Percentiles rank a stretch among this genome's conserved stretches.
Conservation (phyloP, 2,797 vertebrate genomes). For the Selene dorsalis region DNA sequence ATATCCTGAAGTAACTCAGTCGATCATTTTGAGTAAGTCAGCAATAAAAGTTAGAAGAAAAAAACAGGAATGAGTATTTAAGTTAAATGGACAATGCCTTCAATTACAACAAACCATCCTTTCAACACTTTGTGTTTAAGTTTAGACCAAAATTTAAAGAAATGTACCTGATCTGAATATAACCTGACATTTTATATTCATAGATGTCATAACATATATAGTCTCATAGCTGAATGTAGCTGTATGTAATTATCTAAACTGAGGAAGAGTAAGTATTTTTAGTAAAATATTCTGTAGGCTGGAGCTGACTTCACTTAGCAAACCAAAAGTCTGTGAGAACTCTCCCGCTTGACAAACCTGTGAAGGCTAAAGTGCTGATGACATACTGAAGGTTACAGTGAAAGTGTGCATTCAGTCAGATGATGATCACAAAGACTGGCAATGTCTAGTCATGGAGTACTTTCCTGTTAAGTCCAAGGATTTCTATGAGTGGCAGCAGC, state of each 20-base stretch:
- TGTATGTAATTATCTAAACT: no score
- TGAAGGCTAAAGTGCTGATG: conserved; percentile 20
- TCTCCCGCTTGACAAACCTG: background rate
- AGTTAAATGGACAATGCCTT: background rate
- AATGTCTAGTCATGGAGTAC: conserved; percentile 15
- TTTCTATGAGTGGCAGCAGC: conserved; percentile 3
- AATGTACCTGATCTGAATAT: no score
- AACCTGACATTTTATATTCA: no score
- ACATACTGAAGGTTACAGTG: conserved; percentile 40
- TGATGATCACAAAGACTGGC: conserved; percentile 32
- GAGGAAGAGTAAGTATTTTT: no score
- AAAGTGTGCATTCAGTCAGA: conserved; percentile 17
- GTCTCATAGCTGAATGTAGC: no score
- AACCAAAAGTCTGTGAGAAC: conserved; percentile 14
- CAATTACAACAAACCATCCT: background rate
- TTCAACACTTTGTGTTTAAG: background rate
- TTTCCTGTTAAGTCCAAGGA: conserved; percentile 33
- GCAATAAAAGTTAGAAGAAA: no score
- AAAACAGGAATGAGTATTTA: no score
- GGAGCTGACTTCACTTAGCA: conserved; percentile 15
- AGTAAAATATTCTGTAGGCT: background rate
- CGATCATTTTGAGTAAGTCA: no score
- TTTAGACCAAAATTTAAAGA: background rate
- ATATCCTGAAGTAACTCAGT: no score
- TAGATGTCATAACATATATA: no score